Evolutionary conservation across 2,113 vertebrate genomes (phyloP).

Genomic region (Urocynchramus pylzowi): DNA sequence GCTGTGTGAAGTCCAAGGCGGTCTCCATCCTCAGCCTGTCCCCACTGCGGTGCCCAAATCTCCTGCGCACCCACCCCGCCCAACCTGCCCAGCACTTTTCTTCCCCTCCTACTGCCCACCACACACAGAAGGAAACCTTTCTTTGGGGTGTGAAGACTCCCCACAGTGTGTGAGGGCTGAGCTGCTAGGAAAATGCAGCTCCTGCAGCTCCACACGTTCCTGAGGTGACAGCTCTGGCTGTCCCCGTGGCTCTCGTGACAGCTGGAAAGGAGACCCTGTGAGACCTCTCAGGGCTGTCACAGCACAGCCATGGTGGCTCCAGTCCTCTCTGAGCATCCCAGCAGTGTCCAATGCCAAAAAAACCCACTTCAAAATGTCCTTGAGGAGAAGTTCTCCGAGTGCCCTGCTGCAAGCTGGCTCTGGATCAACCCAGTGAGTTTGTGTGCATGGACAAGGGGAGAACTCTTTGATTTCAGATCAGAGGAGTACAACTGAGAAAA

Average conservation of each 20-base stretch:
- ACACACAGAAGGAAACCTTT: not conserved
- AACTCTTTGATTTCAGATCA: not conserved
- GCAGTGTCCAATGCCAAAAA: not conserved
- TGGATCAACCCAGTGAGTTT: not conserved
- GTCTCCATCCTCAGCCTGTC: not conserved
- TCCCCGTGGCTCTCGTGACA: not conserved
- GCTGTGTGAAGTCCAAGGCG: not conserved
- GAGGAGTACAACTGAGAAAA: not conserved
- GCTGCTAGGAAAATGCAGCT: not conserved
- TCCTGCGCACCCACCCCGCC: not conserved
- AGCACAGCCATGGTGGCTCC: fast-evolving
- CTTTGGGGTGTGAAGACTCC: not conserved
- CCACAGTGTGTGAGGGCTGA: fast-evolving
- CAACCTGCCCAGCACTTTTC: not conserved
- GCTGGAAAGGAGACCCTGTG: not conserved
- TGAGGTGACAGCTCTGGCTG: not conserved
- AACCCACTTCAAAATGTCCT: not conserved
- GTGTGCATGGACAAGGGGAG: not conserved
- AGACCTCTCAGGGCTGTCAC: not conserved
- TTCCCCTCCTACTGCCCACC: not conserved
- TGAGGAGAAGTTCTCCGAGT: fast-evolving
- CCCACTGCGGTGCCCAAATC: fast-evolving
- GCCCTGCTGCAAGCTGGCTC: not conserved
- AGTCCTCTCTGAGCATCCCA: not conserved
- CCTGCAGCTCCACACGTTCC: fast-evolving